Evolutionary conservation across 2,888 invertebrate genomes (phyloP).

Genomic region (Ectemnius continuus): DNA sequence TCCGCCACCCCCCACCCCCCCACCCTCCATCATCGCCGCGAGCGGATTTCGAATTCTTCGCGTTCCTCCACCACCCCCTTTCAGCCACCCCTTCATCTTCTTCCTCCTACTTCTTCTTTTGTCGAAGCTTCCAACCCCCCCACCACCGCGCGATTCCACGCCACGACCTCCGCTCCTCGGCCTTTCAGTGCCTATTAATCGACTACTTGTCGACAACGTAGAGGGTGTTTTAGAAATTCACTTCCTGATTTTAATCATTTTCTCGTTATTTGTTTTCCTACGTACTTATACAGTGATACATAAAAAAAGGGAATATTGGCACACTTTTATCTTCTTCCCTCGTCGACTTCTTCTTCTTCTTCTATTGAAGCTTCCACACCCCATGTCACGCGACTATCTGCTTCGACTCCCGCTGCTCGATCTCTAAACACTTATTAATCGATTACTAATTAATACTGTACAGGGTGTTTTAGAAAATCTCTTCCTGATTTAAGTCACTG

Average conservation of each 20-base stretch:
- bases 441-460: background rate
- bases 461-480: too few relatives aligned
- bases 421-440: background rate
- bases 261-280: too few relatives aligned
- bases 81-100: slow-evolving; percentile 23
- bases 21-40: slow-evolving; percentile 36
- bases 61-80: slow-evolving; percentile 30
- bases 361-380: background rate
- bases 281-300: too few relatives aligned
- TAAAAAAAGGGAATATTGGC: too few relatives aligned
- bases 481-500: too few relatives aligned
- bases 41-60: slow-evolving; percentile 67
- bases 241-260: too few relatives aligned
- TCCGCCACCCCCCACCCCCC: slow-evolving; percentile 60
- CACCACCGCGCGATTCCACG: slow-evolving; percentile 20
- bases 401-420: background rate
- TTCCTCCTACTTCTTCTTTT: background rate
- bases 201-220: background rate
- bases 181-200: background rate
- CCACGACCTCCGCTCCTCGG: background rate
- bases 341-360: background rate
- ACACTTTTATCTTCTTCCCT: background rate
- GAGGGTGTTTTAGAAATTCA: too few relatives aligned
- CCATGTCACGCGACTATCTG: slow-evolving; percentile 20
- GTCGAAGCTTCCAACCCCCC: background rate